A percentile compares a stretch with the other conserved stretches of the same genome.
Evolutionary conservation across 1,140 invertebrate species (phyloP).

Genomic region (Tyrophagus putrescentiae): DNA sequence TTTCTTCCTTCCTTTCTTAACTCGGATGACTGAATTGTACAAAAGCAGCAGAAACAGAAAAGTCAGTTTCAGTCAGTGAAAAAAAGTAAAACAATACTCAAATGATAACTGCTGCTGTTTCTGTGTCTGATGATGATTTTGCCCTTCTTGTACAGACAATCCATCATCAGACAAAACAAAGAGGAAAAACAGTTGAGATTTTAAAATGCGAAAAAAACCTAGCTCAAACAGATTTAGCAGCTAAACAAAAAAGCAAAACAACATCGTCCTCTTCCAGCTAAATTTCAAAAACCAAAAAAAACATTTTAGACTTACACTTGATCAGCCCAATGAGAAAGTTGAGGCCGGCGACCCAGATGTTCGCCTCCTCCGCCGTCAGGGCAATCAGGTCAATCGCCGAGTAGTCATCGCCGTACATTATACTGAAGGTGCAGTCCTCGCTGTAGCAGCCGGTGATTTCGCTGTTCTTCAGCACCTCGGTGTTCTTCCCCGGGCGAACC

Average conservation of each 20-base stretch:
- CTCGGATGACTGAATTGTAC: neutral
- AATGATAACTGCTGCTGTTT: too few relatives aligned
- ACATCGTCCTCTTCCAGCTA: too few relatives aligned
- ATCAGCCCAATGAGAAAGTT: conserved; percentile 40
- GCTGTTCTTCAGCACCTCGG: conserved; percentile 41
- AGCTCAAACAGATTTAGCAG: too few relatives aligned
- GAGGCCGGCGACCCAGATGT: conserved; percentile 47
- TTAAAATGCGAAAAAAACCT: too few relatives aligned
- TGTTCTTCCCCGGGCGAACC: conserved; percentile 44
- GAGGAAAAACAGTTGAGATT: too few relatives aligned
- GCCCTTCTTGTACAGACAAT: neutral
- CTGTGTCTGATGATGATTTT: conserved; percentile 1
- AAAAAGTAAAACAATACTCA: too few relatives aligned
- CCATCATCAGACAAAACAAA: conserved; percentile 6
- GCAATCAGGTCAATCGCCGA: conserved; percentile 47
- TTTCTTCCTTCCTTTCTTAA: too few relatives aligned
- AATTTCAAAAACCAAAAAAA: conserved; percentile 19
- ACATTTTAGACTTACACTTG: conserved; percentile 28
- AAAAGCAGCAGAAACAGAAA: neutral
- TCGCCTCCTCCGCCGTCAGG: conserved; percentile 45
- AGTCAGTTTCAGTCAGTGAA: neutral
- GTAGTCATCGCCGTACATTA: conserved; percentile 46
- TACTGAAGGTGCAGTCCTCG: conserved; percentile 48
- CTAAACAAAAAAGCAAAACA: too few relatives aligned
- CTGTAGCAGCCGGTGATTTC: conserved; percentile 37